A percentile compares a stretch with the other conserved stretches of the same genome.
Evolutionary conservation across 2,797 vertebrate genomes (phyloP).

Genomic region (Gastrophryne carolinensis): DNA sequence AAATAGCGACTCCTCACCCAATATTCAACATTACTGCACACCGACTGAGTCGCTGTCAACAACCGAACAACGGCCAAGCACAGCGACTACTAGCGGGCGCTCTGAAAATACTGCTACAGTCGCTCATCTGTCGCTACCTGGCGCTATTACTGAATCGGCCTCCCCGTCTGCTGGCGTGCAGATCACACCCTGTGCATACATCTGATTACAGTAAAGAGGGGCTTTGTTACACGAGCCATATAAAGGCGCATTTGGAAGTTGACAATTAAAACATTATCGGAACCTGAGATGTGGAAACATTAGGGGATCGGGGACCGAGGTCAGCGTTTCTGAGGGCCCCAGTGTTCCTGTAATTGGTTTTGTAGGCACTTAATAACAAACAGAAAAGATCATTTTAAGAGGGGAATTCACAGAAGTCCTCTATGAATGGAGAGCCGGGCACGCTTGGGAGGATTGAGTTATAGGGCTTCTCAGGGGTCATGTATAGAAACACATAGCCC

Average conservation of each 20-base stretch:
- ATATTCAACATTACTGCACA: too few relatives aligned
- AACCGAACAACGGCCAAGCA: too few relatives aligned
- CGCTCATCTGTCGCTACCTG: too few relatives aligned
- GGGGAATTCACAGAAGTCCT: not conserved
- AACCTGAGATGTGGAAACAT: not conserved
- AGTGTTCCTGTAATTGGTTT: slow-evolving; percentile 20
- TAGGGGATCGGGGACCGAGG: not conserved
- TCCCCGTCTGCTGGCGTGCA: too few relatives aligned
- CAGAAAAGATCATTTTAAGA: slow-evolving; percentile 10
- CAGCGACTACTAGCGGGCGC: too few relatives aligned
- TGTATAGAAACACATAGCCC: not conserved
- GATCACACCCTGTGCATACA: too few relatives aligned
- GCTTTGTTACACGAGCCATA: not conserved
- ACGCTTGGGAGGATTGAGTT: slow-evolving; percentile 6
- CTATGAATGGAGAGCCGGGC: not conserved
- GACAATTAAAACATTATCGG: not conserved
- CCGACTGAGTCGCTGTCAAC: too few relatives aligned
- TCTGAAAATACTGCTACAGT: too few relatives aligned
- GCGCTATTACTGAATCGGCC: too few relatives aligned
- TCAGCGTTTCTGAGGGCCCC: not conserved
- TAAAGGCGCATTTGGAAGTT: not conserved
- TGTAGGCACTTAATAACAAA: not conserved
- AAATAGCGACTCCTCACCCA: too few relatives aligned
- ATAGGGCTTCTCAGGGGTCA: not conserved
- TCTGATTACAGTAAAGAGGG: not conserved